These are phyloP conservation scores for Notoglanidium macrostoma DNA, from an alignment of 2,797 vertebrate species.

Conservation along the genomic window DNA sequence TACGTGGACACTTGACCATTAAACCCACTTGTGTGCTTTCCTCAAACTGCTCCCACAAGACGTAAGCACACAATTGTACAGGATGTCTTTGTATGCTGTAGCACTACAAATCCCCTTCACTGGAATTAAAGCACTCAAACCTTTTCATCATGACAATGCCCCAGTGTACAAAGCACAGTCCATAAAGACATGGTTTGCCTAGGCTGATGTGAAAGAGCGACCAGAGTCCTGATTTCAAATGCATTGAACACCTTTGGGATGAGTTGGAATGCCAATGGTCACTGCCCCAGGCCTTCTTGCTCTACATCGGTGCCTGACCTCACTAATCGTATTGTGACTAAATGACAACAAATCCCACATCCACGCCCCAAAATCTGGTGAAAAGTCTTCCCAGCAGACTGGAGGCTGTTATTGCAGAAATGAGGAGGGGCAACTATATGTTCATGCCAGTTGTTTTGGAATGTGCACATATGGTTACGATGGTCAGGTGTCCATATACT, in stretches of 20 bases:
- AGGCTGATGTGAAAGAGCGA: background rate
- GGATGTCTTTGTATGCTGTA: background rate
- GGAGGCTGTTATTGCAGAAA: background rate
- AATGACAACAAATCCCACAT: background rate
- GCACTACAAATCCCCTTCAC: background rate
- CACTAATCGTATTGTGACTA: background rate
- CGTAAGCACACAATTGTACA: background rate
- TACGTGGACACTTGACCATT: no score
- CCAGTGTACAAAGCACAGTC: background rate
- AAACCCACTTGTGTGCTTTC: background rate
- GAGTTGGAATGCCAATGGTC: background rate
- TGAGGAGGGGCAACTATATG: background rate
- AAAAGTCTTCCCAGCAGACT: background rate
- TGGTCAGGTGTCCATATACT: background rate
- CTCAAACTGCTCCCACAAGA: background rate
- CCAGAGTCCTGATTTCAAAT: background rate
- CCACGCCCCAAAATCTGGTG: background rate
- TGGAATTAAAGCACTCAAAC: background rate
- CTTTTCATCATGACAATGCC: background rate
- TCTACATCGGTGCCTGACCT: no score
- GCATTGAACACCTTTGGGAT: background rate
- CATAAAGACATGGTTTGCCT: background rate
- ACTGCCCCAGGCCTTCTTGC: background rate
- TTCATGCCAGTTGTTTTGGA: background rate
- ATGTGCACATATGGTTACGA: background rate